Base-by-base conservation (phyloP, 2,888 invertebrate species). In the Cynaeus angustus region DNA sequence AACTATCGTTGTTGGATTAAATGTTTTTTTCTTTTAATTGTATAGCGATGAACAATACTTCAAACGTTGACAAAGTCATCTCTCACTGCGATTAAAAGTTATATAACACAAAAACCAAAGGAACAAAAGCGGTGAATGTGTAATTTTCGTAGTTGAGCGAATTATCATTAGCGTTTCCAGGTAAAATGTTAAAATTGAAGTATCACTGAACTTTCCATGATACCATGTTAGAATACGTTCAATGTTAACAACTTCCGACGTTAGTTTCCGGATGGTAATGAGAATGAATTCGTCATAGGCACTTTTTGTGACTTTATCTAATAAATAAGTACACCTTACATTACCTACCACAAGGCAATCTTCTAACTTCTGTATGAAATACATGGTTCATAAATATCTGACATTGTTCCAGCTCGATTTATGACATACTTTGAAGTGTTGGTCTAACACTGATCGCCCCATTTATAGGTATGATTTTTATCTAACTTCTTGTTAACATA, bases 181-280 rank as follows among this genome's bases (percentile, higher is more conserved):
- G 21, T 4, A 48, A 48, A 48, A 48, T 48, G 48, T 21, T 48
- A 21, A 48, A n/a, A 37, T n/a, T 37, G 37, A 2, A 37, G 37
- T 37, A 37, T 38, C 38, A 38, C 16, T 38, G 37, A 33, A 55
- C 12, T 55, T 55, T 33, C 14, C 13, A 37, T 48, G 48, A 2
- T 21, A 4, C 14, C 13, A 37, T 48, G 48, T n/a, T 21, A 4
- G 6, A 16, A 38, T n/a, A 38, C n/a, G 13, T 33, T 33, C 37
- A 37, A 55, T 58, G 58, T 16, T 45, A 45, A 14, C 43, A 28
- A 59, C 59, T 59, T 59, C 59, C 59, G 59, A 59, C 59, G 45
- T 46, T 59, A 30, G 46, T 21, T 59, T 59, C 59, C 59, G 59
- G 59, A 59, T 59, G 59, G 59, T 59, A 59, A 59, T 59, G 59